Conservation (phyloP, 2,797 vertebrate genomes). For the Morelia viridis region DNA sequence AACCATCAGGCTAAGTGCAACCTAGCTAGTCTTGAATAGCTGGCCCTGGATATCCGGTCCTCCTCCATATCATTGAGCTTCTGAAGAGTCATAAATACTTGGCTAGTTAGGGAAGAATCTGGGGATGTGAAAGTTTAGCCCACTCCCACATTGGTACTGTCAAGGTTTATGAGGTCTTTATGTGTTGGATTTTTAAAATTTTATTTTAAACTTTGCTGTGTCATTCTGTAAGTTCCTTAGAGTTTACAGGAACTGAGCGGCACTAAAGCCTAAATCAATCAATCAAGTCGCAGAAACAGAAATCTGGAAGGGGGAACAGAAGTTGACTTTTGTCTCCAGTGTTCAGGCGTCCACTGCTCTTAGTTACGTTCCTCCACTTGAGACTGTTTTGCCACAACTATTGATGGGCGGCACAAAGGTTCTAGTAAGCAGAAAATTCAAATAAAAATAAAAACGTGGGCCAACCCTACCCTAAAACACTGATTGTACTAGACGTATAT, state of each 20-base stretch:
- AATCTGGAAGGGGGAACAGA: neutral
- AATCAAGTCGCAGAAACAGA: neutral
- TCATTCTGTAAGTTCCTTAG: neutral
- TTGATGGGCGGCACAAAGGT: neutral
- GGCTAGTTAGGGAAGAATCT: neutral
- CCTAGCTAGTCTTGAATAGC: no score
- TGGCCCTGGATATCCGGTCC: no score
- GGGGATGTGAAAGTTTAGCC: neutral
- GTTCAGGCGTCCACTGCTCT: neutral
- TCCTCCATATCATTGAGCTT: neutral
- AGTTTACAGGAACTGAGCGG: neutral
- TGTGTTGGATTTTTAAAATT: neutral
- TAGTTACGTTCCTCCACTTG: neutral
- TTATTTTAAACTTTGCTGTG: neutral
- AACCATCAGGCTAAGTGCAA: no score
- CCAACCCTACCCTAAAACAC: neutral
- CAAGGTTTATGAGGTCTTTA: neutral
- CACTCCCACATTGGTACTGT: neutral
- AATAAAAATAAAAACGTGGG: neutral
- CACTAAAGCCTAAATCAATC: neutral
- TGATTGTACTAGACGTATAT: neutral
- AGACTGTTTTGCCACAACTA: neutral
- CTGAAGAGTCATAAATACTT: neutral
- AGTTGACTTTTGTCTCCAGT: no score
- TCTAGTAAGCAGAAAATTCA: neutral